phyloP scores from a whole-genome alignment of 2,888 invertebrate species.

The Thysanoteuthis rhombus region DNA sequence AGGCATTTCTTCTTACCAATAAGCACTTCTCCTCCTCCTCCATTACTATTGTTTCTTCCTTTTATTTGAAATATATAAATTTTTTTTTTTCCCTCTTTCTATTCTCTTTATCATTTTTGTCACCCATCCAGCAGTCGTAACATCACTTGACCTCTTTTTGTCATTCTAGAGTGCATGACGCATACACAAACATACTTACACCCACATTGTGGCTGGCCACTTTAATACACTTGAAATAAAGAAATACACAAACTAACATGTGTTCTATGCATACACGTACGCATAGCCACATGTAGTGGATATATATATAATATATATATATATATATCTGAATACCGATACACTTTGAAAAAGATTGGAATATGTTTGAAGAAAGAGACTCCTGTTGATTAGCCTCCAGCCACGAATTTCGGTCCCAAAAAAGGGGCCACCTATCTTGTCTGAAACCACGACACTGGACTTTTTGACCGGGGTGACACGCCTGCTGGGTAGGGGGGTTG shows the following conservation, averaged over 20 bases:
- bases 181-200: neutral
- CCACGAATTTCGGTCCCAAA: too few relatives aligned
- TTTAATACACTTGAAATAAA: neutral
- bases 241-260: neutral
- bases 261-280: neutral
- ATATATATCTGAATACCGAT: too few relatives aligned
- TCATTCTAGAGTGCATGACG: neutral
- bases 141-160: neutral
- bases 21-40: neutral
- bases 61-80: neutral
- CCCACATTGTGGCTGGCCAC: neutral
- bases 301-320: too few relatives aligned
- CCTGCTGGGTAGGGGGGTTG: neutral
- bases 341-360: neutral
- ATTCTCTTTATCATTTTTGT: neutral
- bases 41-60: neutral
- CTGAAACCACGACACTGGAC: too few relatives aligned
- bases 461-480: too few relatives aligned
- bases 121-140: neutral
- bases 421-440: too few relatives aligned
- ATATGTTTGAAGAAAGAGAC: too few relatives aligned
- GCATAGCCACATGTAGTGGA: neutral
- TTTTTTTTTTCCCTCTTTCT: neutral
- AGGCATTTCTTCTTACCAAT: neutral
- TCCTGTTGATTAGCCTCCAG: too few relatives aligned